Percentiles rank a stretch among this genome's conserved stretches.
Evolutionary conservation across 2,888 invertebrate genomes (phyloP).

Genomic region (Parnassius mnemosyne): DNA sequence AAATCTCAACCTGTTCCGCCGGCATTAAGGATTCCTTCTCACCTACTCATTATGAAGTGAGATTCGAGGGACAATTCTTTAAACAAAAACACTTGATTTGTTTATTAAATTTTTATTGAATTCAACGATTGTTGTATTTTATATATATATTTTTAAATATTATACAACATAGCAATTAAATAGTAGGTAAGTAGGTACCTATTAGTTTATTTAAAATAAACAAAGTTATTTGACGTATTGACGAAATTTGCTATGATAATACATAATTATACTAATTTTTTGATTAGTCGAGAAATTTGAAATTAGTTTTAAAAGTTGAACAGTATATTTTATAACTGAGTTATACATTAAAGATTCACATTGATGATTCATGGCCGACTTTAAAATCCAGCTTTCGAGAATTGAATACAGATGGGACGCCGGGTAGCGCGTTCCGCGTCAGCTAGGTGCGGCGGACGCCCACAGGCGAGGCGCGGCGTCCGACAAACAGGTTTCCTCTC

Average conservation of each 20-base stretch:
- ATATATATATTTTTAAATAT: background rate
- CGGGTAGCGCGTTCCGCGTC: conserved; percentile 32
- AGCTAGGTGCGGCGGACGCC: conserved; percentile 59
- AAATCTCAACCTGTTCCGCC: conserved; percentile 73
- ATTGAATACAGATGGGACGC: conserved; percentile 25
- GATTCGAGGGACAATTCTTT: conserved; percentile 2
- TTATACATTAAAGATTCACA: conserved; percentile 12
- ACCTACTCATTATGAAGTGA: conserved; percentile 23
- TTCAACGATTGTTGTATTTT: background rate
- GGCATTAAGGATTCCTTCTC: conserved; percentile 37
- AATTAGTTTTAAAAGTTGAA: too few species aligned
- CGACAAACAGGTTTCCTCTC: conserved; percentile 75
- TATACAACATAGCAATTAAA: conserved; percentile 1
- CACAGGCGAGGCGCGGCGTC: conserved; percentile 38
- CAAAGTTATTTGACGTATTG: too few species aligned
- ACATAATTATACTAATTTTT: too few species aligned
- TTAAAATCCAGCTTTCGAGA: conserved; percentile 19
- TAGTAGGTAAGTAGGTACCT: conserved; percentile 4
- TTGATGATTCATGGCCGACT: conserved; percentile 18
- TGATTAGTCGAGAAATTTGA: too few species aligned
- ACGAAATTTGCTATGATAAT: too few species aligned
- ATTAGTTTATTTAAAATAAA: too few species aligned
- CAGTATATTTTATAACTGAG: background rate
- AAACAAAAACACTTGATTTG: conserved; percentile 6
- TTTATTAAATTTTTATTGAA: background rate